These are phyloP conservation scores for Anoplophora glabripennis DNA, from an alignment of 1,140 invertebrate species.

Conservation along the genomic window DNA sequence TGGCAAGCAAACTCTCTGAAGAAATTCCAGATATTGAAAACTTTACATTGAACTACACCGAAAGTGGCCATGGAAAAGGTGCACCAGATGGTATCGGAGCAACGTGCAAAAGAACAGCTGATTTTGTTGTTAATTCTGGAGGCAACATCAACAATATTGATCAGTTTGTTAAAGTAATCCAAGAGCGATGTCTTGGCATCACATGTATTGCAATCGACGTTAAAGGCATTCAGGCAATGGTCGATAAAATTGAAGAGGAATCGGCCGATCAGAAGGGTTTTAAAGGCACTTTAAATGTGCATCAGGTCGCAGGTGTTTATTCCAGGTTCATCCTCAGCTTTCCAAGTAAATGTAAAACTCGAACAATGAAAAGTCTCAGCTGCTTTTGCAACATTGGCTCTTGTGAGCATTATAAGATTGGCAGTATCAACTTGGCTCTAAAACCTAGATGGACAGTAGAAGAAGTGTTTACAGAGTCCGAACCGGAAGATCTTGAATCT, in stretches of 20 bases:
- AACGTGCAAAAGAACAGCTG: too few species aligned
- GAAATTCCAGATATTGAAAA: too few species aligned
- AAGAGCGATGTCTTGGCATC: constrained; percentile 1
- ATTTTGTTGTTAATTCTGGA: too few species aligned
- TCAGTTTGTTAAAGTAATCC: constrained; percentile 15
- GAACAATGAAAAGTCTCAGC: background rate
- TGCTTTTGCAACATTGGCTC: background rate
- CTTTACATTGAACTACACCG: too few species aligned
- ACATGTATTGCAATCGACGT: background rate
- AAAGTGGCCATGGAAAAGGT: too few species aligned
- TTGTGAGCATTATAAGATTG: too few species aligned
- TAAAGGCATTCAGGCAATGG: constrained; percentile 6
- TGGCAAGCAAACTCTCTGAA: too few species aligned
- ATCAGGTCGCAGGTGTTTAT: background rate
- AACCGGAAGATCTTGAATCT: too few species aligned
- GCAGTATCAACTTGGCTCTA: too few species aligned
- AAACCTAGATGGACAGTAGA: too few species aligned
- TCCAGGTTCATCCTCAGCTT: background rate
- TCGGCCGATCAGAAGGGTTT: background rate
- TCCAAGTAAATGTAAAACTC: background rate
- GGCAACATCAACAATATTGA: constrained; percentile 14
- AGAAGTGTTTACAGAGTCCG: too few species aligned
- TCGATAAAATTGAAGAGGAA: background rate
- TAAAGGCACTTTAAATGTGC: background rate
- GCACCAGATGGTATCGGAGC: too few species aligned